phyloP scores from a whole-genome alignment of 2,797 vertebrate species.

The Catamblyrhynchus diadema region DNA sequence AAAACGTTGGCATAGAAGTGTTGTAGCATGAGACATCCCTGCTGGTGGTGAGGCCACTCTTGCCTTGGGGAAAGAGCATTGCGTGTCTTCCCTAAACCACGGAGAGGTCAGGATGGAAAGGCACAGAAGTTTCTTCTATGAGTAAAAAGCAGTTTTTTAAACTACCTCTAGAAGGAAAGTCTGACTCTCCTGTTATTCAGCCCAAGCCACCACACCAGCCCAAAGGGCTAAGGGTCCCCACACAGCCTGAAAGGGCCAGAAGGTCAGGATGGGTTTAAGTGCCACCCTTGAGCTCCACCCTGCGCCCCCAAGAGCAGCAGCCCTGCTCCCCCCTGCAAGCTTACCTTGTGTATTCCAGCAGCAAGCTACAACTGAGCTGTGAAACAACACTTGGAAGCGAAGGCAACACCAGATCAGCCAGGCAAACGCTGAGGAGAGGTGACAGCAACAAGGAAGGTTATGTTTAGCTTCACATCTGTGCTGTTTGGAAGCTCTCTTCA shows the following conservation, averaged over 20 bases:
- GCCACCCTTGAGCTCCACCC: neutral
- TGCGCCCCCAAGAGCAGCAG: neutral
- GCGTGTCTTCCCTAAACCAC: neutral
- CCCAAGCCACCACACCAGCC: neutral
- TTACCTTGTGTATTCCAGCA: neutral
- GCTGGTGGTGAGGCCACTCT: neutral
- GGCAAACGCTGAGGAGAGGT: conserved; percentile 18
- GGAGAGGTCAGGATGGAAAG: neutral
- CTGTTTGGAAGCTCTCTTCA: neutral
- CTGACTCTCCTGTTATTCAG: neutral
- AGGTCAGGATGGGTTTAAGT: neutral
- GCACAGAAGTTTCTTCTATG: neutral
- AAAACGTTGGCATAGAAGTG: neutral
- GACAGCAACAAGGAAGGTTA: conserved; percentile 47
- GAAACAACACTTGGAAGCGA: neutral
- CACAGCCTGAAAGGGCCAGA: neutral
- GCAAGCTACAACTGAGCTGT: neutral
- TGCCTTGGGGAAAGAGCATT: neutral
- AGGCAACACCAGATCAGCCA: neutral
- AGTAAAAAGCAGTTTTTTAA: neutral
- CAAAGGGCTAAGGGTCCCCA: neutral
- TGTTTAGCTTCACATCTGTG: conserved; percentile 50
- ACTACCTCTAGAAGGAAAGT: neutral
- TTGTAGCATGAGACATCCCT: neutral
- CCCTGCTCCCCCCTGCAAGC: neutral